Conservation (phyloP, 2,113 vertebrate species). For the Percina caprodes region DNA sequence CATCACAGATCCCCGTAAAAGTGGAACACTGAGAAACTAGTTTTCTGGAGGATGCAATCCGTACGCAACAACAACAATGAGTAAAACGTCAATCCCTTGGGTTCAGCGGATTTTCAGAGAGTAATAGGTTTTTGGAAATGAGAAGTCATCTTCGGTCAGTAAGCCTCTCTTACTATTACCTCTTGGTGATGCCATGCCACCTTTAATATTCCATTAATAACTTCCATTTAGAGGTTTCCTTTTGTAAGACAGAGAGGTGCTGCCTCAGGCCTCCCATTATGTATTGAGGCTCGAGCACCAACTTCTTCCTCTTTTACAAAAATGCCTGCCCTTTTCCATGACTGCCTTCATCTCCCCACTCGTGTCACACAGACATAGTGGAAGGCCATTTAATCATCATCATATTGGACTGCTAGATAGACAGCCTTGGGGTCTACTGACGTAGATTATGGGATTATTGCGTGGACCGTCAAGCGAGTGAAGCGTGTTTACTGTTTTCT, state of each 20-base stretch:
- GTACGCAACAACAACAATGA: neutral
- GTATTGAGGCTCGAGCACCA: neutral
- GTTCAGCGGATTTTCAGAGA: slow-evolving; percentile 8
- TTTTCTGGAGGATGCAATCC: neutral
- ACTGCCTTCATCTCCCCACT: slow-evolving; percentile 18
- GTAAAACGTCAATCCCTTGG: slow-evolving; percentile 9
- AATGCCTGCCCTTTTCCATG: slow-evolving; percentile 11
- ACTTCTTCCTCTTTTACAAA: slow-evolving; percentile 26
- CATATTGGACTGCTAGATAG: slow-evolving; percentile 9
- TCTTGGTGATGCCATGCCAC: slow-evolving; percentile 27
- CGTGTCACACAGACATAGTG: slow-evolving; percentile 15
- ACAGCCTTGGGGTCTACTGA: neutral
- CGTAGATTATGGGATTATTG: neutral
- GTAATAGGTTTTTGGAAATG: slow-evolving; percentile 36
- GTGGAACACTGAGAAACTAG: neutral
- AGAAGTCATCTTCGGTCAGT: slow-evolving; percentile 27
- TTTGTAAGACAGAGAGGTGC: slow-evolving; percentile 10
- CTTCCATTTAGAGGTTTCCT: slow-evolving; percentile 1
- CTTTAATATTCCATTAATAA: slow-evolving; percentile 2
- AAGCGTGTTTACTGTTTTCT: neutral
- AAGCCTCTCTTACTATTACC: slow-evolving; percentile 4
- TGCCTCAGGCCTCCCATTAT: slow-evolving; percentile 43
- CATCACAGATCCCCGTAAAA: neutral
- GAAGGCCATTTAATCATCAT: slow-evolving; percentile 31
- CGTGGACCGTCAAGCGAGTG: neutral